Percentiles rank a stretch among this genome's conserved stretches.
These are phyloP conservation scores for Cephus spinipes DNA, from an alignment of 2,888 invertebrate species.

Conservation along the genomic window DNA sequence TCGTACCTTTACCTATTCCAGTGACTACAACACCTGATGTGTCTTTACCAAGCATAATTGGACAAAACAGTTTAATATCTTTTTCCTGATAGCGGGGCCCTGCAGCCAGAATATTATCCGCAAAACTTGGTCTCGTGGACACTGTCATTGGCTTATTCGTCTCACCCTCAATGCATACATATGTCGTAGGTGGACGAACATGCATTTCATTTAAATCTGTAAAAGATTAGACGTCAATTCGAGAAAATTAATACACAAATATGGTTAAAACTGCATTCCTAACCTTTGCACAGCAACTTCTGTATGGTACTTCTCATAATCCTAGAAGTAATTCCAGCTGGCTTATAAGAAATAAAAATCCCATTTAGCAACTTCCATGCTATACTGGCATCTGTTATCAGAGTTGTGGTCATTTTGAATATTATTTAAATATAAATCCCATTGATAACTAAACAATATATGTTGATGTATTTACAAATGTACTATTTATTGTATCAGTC, in stretches of 20 bases:
- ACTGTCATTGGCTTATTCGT: conserved; percentile 73
- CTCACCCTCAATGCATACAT: conserved; percentile 75
- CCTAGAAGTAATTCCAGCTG: conserved; percentile 61
- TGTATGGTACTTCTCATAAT: conserved; percentile 72
- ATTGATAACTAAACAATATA: neutral
- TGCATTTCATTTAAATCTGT: conserved; percentile 80
- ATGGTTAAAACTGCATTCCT: conserved; percentile 37
- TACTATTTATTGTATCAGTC: neutral
- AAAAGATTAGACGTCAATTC: conserved; percentile 25
- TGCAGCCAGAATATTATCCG: conserved; percentile 80
- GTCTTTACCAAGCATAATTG: conserved; percentile 73
- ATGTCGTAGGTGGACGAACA: conserved; percentile 71
- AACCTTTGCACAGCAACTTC: conserved; percentile 78
- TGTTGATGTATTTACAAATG: neutral
- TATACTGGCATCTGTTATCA: conserved; percentile 67
- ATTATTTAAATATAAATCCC: neutral
- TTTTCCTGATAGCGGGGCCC: conserved; percentile 80
- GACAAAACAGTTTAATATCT: conserved; percentile 75
- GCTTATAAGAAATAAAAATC: conserved; percentile 84
- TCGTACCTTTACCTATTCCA: conserved; percentile 78
- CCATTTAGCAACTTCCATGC: conserved; percentile 80
- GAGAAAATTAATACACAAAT: conserved; percentile 21
- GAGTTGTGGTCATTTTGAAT: neutral
- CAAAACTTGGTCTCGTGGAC: conserved; percentile 74
- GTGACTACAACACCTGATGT: conserved; percentile 83